Base-by-base conservation (phyloP, 2,888 invertebrate species). In the Diadegma fenestrale region DNA sequence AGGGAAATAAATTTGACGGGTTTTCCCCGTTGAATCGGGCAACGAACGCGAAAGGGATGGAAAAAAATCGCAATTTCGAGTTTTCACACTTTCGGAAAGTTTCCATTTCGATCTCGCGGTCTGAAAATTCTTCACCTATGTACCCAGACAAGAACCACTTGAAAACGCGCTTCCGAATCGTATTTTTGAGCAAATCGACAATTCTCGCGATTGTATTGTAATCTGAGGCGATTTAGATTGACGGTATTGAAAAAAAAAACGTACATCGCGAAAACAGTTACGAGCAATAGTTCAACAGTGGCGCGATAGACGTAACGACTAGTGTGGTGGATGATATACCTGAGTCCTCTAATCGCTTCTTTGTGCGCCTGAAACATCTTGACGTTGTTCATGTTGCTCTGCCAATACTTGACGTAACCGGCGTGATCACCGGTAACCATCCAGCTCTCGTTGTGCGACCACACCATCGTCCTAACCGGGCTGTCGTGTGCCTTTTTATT, bases 291-390 rank as follows among this genome's bases (percentile, higher is more conserved):
- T 86, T 79, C 73, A 89, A 92, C 89, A 91, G 91, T 92, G 88
- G 89, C 91, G 90, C 91, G 90, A 91, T 88, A 93, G 91, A 93
- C 91, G 91, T 92, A 93, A 93, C 92, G 92, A 91, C 93, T 93
- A 93, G 91, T 92, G 92, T 93, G 90, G 92, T 87, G 83, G 87
- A 87, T 88, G 90, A 92, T 95, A 95, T 97, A 98, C 98, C 98
- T 98, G 95, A 99, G 97, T 95, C 99, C 99, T 94, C 99, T 96
- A 91, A 99, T 97, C 89, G 99, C 98, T 96, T 99, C 99, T 96
- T 99, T 99, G 95, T 99, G 99, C 81, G 99, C 99, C 95, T 99
- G 99, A 95, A 99, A 99, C 99, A 99, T 99, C 96, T 99, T 99
- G 82, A 99, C 99, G 95, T 99, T 99, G 95, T 99, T 99, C 99